A percentile compares a stretch with the other conserved stretches of the same genome.
These are phyloP conservation scores for Strongylocentrotus purpuratus DNA, from an alignment of 35 echinoderm and acorn worm species.

Conservation along the genomic window DNA sequence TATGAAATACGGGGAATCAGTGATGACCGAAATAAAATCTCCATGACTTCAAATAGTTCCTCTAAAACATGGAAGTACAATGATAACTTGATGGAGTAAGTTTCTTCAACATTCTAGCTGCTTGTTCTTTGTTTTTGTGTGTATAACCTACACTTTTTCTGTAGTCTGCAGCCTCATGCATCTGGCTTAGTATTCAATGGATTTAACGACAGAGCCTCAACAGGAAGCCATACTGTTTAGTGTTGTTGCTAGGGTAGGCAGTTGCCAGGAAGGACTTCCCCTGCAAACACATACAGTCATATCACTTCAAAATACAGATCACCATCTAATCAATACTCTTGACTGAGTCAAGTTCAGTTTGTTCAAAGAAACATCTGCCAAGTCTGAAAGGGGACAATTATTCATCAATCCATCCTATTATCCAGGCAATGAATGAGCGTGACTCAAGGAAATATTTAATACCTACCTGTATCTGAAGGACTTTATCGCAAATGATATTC, in stretches of 20 bases:
- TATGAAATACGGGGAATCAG: too few species aligned
- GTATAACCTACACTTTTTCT: too few species aligned
- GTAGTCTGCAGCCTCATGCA: neutral
- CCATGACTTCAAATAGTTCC: neutral
- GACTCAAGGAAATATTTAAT: neutral
- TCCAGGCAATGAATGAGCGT: neutral
- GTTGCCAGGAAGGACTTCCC: neutral
- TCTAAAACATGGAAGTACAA: neutral
- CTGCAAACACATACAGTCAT: neutral
- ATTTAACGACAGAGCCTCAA: neutral
- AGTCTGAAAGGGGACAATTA: neutral
- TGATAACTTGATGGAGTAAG: neutral
- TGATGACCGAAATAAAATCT: too few species aligned
- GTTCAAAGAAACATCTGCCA: conserved; percentile 5
- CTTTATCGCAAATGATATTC: neutral
- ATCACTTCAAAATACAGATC: neutral
- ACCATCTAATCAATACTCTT: neutral
- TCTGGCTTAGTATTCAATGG: neutral
- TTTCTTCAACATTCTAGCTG: too few species aligned
- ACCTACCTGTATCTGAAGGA: neutral
- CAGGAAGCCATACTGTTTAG: neutral
- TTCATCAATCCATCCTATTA: neutral
- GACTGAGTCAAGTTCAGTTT: neutral
- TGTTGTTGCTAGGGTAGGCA: neutral
- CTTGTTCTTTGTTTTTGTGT: too few species aligned